Percentiles rank a stretch among this genome's conserved stretches.
Conservation (phyloP, 2,113 vertebrate species). For the Pseudorectes ferrugineus region DNA sequence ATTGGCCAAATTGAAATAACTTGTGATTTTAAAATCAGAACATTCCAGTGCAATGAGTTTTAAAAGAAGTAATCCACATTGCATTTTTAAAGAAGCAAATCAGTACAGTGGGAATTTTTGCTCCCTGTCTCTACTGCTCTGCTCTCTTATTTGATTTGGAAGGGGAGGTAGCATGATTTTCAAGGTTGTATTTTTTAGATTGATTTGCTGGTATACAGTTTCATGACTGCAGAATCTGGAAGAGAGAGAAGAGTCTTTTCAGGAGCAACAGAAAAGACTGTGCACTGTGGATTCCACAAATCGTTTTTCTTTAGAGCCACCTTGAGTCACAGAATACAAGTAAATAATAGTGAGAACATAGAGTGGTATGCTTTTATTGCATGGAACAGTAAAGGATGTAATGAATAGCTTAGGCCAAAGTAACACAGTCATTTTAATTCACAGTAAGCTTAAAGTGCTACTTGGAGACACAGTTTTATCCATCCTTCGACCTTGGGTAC, state of each 20-base stretch:
- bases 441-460: neutral
- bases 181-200: neutral
- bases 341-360: neutral
- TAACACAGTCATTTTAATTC: neutral
- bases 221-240: neutral
- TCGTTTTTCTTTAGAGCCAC: neutral
- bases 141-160: neutral
- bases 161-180: neutral
- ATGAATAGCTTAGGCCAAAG: neutral
- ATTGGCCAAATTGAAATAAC: neutral
- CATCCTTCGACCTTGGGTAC: neutral
- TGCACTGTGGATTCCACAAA: neutral
- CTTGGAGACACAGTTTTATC: neutral
- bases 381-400: neutral
- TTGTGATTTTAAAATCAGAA: neutral
- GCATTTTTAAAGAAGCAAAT: neutral
- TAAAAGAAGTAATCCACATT: neutral
- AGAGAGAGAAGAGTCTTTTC: neutral
- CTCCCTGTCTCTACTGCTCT: neutral
- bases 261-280: neutral
- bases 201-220: neutral
- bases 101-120: neutral
- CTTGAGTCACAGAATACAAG: neutral
- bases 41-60: neutral
- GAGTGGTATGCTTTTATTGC: neutral